Evolutionary conservation across 1,140 invertebrate genomes (phyloP), one percentile per base, ranked within the genome.

Genomic region (Brachionus rotundiformis): DNA sequence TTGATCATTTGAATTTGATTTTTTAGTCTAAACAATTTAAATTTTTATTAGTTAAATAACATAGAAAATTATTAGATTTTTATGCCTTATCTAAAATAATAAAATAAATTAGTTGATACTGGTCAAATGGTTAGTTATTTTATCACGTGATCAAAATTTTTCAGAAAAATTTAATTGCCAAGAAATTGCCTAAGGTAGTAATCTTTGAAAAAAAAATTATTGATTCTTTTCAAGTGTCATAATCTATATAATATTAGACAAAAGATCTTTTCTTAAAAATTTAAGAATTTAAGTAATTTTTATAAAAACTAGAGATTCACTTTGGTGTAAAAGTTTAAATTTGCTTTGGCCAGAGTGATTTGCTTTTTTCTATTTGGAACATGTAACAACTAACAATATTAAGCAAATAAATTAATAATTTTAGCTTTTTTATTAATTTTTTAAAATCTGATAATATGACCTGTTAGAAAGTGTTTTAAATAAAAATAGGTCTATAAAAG

Each of bases 21-120:
- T 63, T 59, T 11, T 29, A 63, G n/a, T 63, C 61, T 29, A 63
- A 33, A 19, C 47, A 54, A 23, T 54, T 54, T 54, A 54, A 54
- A 54, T 11, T 54, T 54, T 19, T 54, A 54, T 54, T 54, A 54
- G 47, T 54, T 54, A 0, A 54, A 54, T 54, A 19, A 19, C n/a
- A n/a, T n/a, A n/a, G n/a, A n/a, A n/a, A n/a, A n/a, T 54, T 54
- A 54, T 54, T 54, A 54, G 47, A 54, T 54, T 19, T 54, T 8
- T 8, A 7, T 54, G 47, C 19, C 47, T 54, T 54, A 54, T 54
- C 47, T 54, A 54, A 19, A 23, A 8, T 16, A 54, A 54, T 54
- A 54, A 54, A 54, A 54, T 54, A 7, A 54, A 54, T 54, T 54
- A 54, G 47, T 39, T 39, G 36, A 54, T 25, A 23, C 19, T 54